Conservation (phyloP, 2,113 vertebrate species). For the Eonycteris spelaea region DNA sequence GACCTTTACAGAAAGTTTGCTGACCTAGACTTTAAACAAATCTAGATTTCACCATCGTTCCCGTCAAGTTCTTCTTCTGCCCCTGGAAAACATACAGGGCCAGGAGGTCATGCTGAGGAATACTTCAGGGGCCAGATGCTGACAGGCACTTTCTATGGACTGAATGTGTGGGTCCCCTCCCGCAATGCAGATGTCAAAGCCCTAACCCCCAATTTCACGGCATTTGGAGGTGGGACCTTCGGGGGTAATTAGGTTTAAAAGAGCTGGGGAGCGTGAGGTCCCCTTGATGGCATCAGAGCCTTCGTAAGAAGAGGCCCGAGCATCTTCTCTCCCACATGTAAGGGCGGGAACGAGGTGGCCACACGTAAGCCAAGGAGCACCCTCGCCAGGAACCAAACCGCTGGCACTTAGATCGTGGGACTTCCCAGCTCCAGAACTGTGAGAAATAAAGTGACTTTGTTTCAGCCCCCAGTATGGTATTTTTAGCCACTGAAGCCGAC, state of each 20-base stretch:
- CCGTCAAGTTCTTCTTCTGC: background rate
- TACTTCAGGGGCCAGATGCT: background rate
- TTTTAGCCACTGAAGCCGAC: accelerated
- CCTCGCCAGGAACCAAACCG: background rate
- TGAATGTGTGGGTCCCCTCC: background rate
- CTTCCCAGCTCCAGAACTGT: background rate
- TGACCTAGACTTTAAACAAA: background rate
- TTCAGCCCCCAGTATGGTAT: background rate
- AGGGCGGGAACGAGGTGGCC: background rate
- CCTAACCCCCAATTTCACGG: too few relatives aligned
- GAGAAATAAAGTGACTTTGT: background rate
- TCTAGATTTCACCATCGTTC: background rate
- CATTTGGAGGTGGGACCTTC: too few relatives aligned
- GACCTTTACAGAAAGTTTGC: background rate
- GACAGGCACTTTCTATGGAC: background rate
- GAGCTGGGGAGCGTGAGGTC: too few relatives aligned
- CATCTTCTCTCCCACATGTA: too few relatives aligned
- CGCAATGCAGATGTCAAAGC: too few relatives aligned
- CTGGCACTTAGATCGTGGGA: background rate
- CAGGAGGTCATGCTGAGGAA: background rate
- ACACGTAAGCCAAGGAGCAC: too few relatives aligned
- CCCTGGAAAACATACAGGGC: background rate
- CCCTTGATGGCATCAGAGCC: too few relatives aligned
- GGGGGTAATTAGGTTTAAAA: too few relatives aligned
- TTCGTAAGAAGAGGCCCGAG: too few relatives aligned